Base-by-base conservation (phyloP, 2,888 invertebrate genomes). In the Drosophila atripex region DNA sequence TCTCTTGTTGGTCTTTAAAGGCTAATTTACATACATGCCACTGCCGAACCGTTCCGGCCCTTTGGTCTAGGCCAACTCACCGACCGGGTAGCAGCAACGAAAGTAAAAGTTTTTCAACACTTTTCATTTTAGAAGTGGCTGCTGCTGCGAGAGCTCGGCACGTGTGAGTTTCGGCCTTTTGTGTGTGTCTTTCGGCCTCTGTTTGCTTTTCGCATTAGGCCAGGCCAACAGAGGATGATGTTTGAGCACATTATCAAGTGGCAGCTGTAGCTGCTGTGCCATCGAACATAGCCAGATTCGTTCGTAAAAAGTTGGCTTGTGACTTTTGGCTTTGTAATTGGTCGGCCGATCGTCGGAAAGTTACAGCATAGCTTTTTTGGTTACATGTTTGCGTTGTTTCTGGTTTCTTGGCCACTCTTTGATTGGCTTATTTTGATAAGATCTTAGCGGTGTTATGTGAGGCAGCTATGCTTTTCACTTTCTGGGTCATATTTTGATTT, bases 81-180 rank as follows among this genome's bases (percentile, higher is more conserved):
- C 51, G 65, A 71, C 61, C 16, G 72, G 71, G 28, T 28, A 28
- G 28, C 9, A 28, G 57, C 60, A 71, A 70, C 63, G 88, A 85
- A 85, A 85, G 84, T 85, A 85, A 85, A 85, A 88, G 84, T 85
- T 84, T 69, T 69, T 52, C 54, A 86, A 85, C 88, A 85, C 86
- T 85, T 85, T 88, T 80, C 78, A 80, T 80, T 88, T 84, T 86
- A 85, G 84, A 85, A 85, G 88, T 63, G 73, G 61, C 50, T 57
- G 58, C 54, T 16, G 41, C 49, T 16, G 39, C n/a, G 28, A 50
- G 35, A 50, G 5, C 11, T 14, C 3, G 39, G 25, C 50, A 51
- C 41, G 63, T 63, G 55, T 55, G 71, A 49, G 43, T 38, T 11
- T 30, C 12, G 56, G 43, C 47, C 56, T 47, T 49, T 7, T 18